Evolutionary conservation across 2,797 vertebrate species (phyloP), one percentile per base, ranked within the genome.

Genomic region (Leptoclinus maculatus): DNA sequence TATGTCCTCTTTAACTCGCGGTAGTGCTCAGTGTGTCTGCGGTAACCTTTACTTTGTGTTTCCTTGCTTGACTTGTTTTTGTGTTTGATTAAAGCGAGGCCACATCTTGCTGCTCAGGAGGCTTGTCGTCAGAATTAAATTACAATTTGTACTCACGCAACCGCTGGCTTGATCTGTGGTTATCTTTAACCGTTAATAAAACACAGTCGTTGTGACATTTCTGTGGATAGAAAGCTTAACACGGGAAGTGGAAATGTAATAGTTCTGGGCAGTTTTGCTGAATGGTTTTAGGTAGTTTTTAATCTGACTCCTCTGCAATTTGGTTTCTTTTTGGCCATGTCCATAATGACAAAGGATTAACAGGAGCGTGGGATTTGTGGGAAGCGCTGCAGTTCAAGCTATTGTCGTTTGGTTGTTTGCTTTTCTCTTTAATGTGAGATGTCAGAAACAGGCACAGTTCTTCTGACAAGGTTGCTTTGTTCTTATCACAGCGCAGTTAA

Each of bases 291-390:
- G 57, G 36, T 74, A 11, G 39, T 80, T 84, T 83, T 78, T 76
- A 84, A 83, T 87, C 78, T 38, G 21, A 56, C 32, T 79, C 34
- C 66, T 76, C 58, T 58, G 63, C 21, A 47, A 5, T 76, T 78
- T 34, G 57, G 13, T 36, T 74, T 78, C 34, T 71, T 81, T 78
- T 80, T 49, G 32, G 23, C 9, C 16, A 36, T 71, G 71, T 69
- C 66, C 59, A 65, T 65, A 72, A 75, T 54, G 60, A 64, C 60
- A 32, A 34, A 68, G 81, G 82, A 89, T 87, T 90, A 88, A 76
- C 59, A 70, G 7, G 8, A 71, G 74, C 3, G 4, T 78, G 70
- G 74, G 63, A 83, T 83, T 79, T 76, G 53, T 73, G 54, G 39
- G 39, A 76, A 67, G 69, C 58, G 36, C 49, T 69, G 10, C 23